A percentile compares a stretch with the other conserved stretches of the same genome.
These are phyloP conservation scores for Heteromormyrus szaboi DNA, from an alignment of 2,797 vertebrate genomes.

Conservation along the genomic window DNA sequence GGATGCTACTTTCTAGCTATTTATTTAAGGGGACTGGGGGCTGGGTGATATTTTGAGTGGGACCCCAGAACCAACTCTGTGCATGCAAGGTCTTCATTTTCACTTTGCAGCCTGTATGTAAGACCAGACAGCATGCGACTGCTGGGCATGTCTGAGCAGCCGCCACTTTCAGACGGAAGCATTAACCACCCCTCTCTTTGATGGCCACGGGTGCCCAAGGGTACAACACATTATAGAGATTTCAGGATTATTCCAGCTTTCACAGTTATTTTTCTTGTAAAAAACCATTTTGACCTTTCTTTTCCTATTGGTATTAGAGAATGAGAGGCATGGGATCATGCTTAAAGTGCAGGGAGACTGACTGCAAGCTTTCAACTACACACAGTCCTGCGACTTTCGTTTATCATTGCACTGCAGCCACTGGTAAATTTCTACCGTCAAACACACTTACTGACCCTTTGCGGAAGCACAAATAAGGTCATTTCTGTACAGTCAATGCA, in stretches of 20 bases:
- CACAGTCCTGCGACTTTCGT: slow-evolving; percentile 30
- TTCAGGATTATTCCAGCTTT: slow-evolving; percentile 22
- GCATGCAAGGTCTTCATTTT: background rate
- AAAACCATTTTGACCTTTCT: slow-evolving; percentile 48
- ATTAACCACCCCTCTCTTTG: slow-evolving; percentile 13
- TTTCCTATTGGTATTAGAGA: slow-evolving; percentile 46
- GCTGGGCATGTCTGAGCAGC: background rate
- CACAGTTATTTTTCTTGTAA: slow-evolving; percentile 29
- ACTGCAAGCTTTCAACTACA: slow-evolving; percentile 31
- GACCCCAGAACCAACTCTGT: background rate
- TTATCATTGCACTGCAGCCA: slow-evolving; percentile 29
- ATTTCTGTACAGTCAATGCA: background rate
- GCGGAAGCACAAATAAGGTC: background rate
- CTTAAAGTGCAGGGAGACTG: slow-evolving; percentile 30
- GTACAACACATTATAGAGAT: slow-evolving; percentile 11
- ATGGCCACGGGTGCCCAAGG: slow-evolving; percentile 4
- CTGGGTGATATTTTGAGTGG: background rate
- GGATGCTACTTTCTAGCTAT: background rate
- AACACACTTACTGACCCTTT: slow-evolving; percentile 2
- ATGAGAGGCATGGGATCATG: slow-evolving; percentile 28
- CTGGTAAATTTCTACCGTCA: background rate
- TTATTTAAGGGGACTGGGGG: background rate
- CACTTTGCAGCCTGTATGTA: background rate
- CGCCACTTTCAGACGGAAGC: background rate
- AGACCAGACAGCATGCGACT: background rate